Percentiles rank a stretch among this genome's conserved stretches.
Conservation (phyloP, 2,113 vertebrate genomes). For the Bubalus kerabau region DNA sequence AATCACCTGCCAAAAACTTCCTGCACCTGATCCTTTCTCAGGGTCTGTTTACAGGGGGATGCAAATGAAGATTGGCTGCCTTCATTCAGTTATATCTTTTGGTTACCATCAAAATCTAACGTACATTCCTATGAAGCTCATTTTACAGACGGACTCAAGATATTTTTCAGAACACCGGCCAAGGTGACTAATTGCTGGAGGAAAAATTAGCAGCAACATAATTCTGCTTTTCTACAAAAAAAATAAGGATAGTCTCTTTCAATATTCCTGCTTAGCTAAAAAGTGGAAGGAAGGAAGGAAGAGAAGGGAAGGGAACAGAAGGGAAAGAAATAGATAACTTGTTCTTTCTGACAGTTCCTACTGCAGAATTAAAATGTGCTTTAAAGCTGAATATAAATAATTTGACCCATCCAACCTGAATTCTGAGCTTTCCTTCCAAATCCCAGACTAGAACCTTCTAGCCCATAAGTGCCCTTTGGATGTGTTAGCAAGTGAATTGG, state of each 20-base stretch:
- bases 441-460: neutral
- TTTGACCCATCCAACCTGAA: neutral
- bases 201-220: neutral
- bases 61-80: neutral
- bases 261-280: neutral
- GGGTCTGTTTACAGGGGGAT: neutral
- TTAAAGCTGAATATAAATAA: neutral
- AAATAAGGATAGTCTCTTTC: neutral
- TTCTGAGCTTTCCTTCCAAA: constrained; percentile 12
- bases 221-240: constrained; percentile 23
- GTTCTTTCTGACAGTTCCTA: constrained; percentile 11
- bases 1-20: neutral
- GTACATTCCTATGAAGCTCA: neutral
- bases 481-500: constrained; percentile 41
- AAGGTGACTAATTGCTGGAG: neutral
- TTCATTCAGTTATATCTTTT: neutral
- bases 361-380: constrained; percentile 9
- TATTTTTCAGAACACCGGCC: neutral
- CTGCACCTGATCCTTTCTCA: neutral
- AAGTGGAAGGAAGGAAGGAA: neutral
- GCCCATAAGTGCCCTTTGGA: neutral
- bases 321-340: neutral
- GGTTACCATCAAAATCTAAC: neutral
- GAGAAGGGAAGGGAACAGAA: fast-evolving
- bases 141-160: neutral